Base-by-base conservation (phyloP, 2,888 invertebrate species). In the Cryptocheilus praepositus region DNA sequence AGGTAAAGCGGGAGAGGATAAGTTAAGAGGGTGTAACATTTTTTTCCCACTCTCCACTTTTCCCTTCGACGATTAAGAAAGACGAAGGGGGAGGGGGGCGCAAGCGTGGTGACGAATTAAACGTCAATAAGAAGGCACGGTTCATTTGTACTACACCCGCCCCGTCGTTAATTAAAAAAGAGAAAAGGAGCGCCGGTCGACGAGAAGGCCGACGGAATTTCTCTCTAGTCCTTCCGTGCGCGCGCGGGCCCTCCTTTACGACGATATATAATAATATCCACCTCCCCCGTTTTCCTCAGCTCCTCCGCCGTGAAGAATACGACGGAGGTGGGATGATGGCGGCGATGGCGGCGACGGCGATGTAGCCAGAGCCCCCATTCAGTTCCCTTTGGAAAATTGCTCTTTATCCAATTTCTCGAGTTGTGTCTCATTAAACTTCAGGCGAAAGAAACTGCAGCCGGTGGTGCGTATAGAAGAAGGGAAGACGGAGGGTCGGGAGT, bases 351-450 rank as follows among this genome's bases (percentile, higher is more conserved):
- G 36, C 36, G 59, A 45, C 22, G 28, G 28, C 53, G 60, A 56
- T 60, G 56, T 52, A 55, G 61, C 62, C 18, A 51, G 18, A 21
- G 36, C 58, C 59, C 73, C 81, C 82, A 82, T 85, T 85, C 81
- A 83, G 83, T 83, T 73, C 82, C 82, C 67, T 70, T 83, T 84
- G 81, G 71, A 83, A 86, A 86, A 86, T 85, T 84, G 85, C 87
- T 87, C 84, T 87, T 88, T 86, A 87, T 87, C 84, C 86, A 87
- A 87, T 87, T 86, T 85, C 86, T 86, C 85, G 77, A 81, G 86
- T 81, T 80, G 84, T 83, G 83, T 87, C 88, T 88, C 88, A 86
- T 88, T 88, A 87, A 86, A 84, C 83, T 81, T 80, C 77, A 67
- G 82, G 77, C 79, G 73, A 82, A 85, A 85, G 83, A 83, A 85